Evolutionary conservation across 2,888 invertebrate species (phyloP).

Genomic region (Agrilus cyanescens): DNA sequence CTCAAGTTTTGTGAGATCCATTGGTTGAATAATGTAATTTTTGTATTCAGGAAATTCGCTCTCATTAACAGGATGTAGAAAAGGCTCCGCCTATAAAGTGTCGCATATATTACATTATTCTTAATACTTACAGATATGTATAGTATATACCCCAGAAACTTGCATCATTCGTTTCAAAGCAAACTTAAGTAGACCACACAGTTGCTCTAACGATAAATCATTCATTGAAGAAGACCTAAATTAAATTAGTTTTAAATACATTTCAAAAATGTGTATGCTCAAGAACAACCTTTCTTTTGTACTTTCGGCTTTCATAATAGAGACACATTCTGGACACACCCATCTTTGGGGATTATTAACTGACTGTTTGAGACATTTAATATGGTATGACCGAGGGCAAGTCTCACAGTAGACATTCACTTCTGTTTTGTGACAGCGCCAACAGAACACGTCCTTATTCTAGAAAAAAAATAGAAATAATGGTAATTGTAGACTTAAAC

Average conservation of each 20-base stretch:
- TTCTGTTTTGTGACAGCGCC: slow-evolving; percentile 75
- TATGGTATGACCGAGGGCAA: slow-evolving; percentile 78
- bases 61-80: slow-evolving; percentile 63
- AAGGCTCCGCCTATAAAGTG: slow-evolving; percentile 58
- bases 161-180: slow-evolving; percentile 72
- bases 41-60: slow-evolving; percentile 61
- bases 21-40: slow-evolving; percentile 76
- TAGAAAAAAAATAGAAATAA: slow-evolving; percentile 6
- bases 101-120: background rate
- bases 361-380: slow-evolving; percentile 54
- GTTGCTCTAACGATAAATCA: slow-evolving; percentile 57
- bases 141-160: slow-evolving; percentile 56
- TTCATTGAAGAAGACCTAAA: slow-evolving; percentile 58
- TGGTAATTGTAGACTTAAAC: too few species aligned
- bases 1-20: slow-evolving; percentile 68
- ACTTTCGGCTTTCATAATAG: slow-evolving; percentile 59
- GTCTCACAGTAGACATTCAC: slow-evolving; percentile 59
- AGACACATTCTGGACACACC: slow-evolving; percentile 81
- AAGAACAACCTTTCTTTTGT: slow-evolving; percentile 50
- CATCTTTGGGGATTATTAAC: slow-evolving; percentile 47
- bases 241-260: slow-evolving; percentile 3
- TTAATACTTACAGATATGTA: background rate
- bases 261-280: background rate
- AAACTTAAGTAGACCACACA: slow-evolving; percentile 67
- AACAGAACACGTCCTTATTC: slow-evolving; percentile 70